phyloP scores from a whole-genome alignment of 2,797 vertebrate species.

The Scolopax bukidnonensis region DNA sequence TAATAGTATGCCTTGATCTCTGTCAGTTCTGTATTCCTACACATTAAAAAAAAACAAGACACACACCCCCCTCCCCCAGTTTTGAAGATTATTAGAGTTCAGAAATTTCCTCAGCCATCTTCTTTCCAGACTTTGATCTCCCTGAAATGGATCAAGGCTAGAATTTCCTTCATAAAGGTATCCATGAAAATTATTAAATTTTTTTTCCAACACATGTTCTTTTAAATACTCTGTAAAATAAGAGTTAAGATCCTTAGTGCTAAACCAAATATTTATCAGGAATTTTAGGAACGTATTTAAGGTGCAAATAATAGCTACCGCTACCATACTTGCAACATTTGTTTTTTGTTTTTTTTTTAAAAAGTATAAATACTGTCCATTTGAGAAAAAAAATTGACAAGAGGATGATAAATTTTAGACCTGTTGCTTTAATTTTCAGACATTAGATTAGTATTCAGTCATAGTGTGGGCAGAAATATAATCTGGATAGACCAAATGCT shows the following conservation, averaged over 20 bases:
- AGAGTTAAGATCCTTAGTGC: background rate
- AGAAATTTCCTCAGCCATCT: background rate
- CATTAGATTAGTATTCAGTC: background rate
- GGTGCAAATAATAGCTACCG: accelerated
- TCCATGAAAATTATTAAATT: background rate
- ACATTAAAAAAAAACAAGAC: background rate
- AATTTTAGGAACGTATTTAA: background rate
- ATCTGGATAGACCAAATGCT: background rate
- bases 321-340: background rate
- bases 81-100: background rate
- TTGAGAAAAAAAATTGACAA: background rate
- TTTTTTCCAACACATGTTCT: background rate
- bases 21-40: background rate
- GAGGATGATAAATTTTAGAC: background rate
- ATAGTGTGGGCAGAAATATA: background rate
- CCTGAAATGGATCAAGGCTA: background rate
- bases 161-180: background rate
- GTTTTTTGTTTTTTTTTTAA: background rate
- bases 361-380: background rate
- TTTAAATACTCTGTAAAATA: background rate
- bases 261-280: background rate
- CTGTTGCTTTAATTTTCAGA: background rate
- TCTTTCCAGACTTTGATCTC: background rate
- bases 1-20: background rate
- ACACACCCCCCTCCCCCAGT: accelerated